Percentiles rank a stretch among this genome's conserved stretches.
Conservation (phyloP, 2,113 vertebrate genomes). For the Porphyrio hochstetteri region DNA sequence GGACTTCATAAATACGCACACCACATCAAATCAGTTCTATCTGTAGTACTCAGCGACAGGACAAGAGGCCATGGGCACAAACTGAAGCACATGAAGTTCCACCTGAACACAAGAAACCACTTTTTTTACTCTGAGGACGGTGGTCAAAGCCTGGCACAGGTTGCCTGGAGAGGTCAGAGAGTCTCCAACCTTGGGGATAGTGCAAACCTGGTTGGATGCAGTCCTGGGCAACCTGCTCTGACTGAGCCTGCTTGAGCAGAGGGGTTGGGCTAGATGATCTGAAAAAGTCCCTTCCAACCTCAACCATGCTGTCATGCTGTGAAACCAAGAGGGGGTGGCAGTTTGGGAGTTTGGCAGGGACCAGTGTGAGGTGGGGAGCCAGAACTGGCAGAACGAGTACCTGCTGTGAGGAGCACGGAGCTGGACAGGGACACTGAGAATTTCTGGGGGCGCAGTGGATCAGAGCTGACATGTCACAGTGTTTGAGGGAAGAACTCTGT, state of each 20-base stretch:
- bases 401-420: not conserved
- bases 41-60: not conserved
- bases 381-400: not conserved
- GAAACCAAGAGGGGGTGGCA: not conserved
- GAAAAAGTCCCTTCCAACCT: not conserved
- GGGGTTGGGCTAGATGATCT: not conserved
- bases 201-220: not conserved
- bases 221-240: not conserved
- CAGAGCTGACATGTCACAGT: not conserved
- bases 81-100: not conserved
- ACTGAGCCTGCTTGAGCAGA: not conserved
- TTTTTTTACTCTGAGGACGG: not conserved
- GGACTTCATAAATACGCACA: rapidly evolving
- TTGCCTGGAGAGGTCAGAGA: not conserved
- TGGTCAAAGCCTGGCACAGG: not conserved
- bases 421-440: not conserved
- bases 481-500: not conserved
- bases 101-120: not conserved
- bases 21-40: rapidly evolving
- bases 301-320: not conserved
- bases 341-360: not conserved
- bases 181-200: not conserved
- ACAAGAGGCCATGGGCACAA: not conserved
- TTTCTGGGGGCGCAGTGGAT: not conserved
- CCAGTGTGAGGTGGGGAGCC: not conserved